Evolutionary conservation across 2,797 vertebrate genomes (phyloP), one percentile per base, ranked within the genome.

Genomic region (Antennarius maculatus): DNA sequence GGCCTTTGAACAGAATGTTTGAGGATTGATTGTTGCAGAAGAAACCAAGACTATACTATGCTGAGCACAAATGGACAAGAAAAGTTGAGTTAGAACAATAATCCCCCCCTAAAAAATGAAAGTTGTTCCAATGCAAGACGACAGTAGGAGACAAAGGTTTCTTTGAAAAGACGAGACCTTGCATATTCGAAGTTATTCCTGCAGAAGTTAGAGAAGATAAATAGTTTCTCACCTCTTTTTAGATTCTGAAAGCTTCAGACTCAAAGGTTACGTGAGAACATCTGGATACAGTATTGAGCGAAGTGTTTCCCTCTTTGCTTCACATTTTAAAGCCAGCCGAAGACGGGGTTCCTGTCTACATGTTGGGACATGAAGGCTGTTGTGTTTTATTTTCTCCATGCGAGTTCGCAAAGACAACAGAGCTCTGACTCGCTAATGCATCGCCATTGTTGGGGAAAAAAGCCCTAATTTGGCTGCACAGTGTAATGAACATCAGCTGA

Each of bases 11-110:
- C 71, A 73, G 79, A 80, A 61, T 74, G 88, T 81, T 61, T 28
- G 74, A 71, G 78, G 82, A 92, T 87, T 71, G 89, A 90, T 90
- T 87, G 76, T 67, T 67, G 74, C 48, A 46, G 80, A 23, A 23
- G 23, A 23, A 23, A 23, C 23, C 23, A 23, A 23, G 23, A 23
- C 23, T 23, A 23, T 23, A 23, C 23, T 23, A 23, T 23, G 37
- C 54, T 16, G 61, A 49, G 27, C 17, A 43, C 1, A 17, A 52
- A 68, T 71, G 23, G 59, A 71, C 58, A 13, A 27, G 15, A 48
- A 71, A 51, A 31, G 16, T 43, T 28, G 11, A 46, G 29, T 63
- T 59, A 54, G 13, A 52, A 49, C 60, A 57, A 53, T 17, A 59
- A 28, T 48, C 6, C 27, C 29, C 11, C 17, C 41, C 28, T 52